A percentile compares a stretch with the other conserved stretches of the same genome.
Evolutionary conservation across 2,797 vertebrate genomes (phyloP).

Genomic region (Scyliorhinus canicula): DNA sequence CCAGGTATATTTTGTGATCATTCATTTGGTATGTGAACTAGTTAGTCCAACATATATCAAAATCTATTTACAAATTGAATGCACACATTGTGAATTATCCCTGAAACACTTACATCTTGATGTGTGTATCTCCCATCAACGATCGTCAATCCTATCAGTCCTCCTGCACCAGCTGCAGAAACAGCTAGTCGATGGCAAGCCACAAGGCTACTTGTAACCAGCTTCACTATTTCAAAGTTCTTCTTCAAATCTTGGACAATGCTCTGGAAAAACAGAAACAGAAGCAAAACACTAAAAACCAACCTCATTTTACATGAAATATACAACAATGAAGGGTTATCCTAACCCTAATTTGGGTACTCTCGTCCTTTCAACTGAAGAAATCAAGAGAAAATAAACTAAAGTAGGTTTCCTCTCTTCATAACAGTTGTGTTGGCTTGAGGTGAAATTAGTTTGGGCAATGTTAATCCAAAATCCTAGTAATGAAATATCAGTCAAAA

Average conservation of each 20-base stretch:
- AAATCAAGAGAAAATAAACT: background rate
- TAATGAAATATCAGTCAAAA: background rate
- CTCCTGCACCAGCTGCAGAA: constrained; percentile 72
- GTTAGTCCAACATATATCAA: background rate
- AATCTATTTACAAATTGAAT: background rate
- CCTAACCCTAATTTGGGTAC: too few species aligned
- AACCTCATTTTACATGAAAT: background rate
- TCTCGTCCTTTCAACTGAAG: background rate
- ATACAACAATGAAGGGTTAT: background rate
- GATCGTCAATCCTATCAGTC: constrained; percentile 73
- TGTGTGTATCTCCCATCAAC: constrained; percentile 94
- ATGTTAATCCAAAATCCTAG: background rate
- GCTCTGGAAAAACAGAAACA: constrained; percentile 63
- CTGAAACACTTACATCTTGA: constrained; percentile 71
- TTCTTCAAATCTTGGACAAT: constrained; percentile 99
- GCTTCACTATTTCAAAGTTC: constrained; percentile 96
- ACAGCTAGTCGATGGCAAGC: constrained; percentile 88
- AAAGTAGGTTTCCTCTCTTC: background rate
- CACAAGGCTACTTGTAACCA: constrained; percentile 91
- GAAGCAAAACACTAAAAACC: constrained; percentile 27
- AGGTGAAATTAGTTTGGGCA: background rate
- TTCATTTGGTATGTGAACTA: background rate
- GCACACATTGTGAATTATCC: background rate
- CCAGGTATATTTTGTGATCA: background rate
- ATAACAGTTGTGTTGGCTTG: background rate